phyloP scores from a whole-genome alignment of 2,888 invertebrate species.

The Marronus borbonicus region DNA sequence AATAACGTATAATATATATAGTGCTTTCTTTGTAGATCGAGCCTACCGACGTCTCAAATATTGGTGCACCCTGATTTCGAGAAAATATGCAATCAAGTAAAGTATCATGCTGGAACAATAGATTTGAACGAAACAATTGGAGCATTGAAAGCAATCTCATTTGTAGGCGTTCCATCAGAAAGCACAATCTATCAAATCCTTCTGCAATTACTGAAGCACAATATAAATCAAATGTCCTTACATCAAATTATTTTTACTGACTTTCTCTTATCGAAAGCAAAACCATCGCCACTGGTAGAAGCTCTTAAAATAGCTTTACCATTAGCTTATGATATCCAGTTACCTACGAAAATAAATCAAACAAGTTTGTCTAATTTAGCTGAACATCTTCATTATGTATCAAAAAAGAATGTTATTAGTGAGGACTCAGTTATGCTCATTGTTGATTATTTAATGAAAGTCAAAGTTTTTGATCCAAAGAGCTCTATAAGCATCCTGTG shows the following conservation, averaged over 20 bases:
- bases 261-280: slow-evolving; percentile 72
- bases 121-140: slow-evolving; percentile 74
- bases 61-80: slow-evolving; percentile 74
- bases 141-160: slow-evolving; percentile 75
- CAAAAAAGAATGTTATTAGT: slow-evolving; percentile 70
- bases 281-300: slow-evolving; percentile 75
- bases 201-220: slow-evolving; percentile 76
- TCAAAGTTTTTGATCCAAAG: slow-evolving; percentile 69
- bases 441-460: slow-evolving; percentile 71
- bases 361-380: slow-evolving; percentile 72
- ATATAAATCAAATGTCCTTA: slow-evolving; percentile 76
- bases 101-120: slow-evolving; percentile 72
- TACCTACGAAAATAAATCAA: slow-evolving; percentile 74
- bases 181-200: slow-evolving; percentile 76
- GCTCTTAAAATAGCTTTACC: slow-evolving; percentile 79
- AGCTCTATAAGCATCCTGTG: slow-evolving; percentile 73
- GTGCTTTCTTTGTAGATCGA: slow-evolving; percentile 63
- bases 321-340: slow-evolving; percentile 77
- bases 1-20: background rate
- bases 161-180: slow-evolving; percentile 74
- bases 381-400: slow-evolving; percentile 74
- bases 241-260: slow-evolving; percentile 77
- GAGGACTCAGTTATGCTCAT: slow-evolving; percentile 73
- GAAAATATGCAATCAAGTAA: slow-evolving; percentile 74
- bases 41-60: slow-evolving; percentile 69